Conservation (phyloP, 2,888 invertebrate species). For the Leucozona laternaria region DNA sequence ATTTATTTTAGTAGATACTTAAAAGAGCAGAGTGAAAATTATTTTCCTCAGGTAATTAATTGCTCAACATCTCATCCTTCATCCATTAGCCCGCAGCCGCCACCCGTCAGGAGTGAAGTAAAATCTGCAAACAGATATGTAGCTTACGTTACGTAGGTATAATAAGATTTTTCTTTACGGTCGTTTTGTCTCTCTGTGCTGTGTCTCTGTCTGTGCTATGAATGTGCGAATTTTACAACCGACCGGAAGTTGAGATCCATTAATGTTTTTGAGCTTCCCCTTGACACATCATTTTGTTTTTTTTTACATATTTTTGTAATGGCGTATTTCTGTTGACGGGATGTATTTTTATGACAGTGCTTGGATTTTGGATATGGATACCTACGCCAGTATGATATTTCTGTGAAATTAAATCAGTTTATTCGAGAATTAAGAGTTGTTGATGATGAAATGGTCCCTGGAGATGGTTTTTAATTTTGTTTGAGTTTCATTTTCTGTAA, state of each 20-base stretch:
- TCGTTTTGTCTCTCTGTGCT: neutral
- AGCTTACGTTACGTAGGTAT: neutral
- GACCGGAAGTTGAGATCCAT: conserved; percentile 33
- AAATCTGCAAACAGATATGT: conserved; percentile 15
- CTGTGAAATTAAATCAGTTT: conserved; percentile 30
- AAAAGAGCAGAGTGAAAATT: conserved; percentile 23
- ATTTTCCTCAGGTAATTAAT: conserved; percentile 28
- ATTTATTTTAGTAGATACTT: conserved; percentile 32
- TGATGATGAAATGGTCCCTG: conserved; percentile 11
- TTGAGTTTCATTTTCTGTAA: neutral
- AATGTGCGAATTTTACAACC: conserved; percentile 17
- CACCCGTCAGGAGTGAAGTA: neutral
- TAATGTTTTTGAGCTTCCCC: conserved; percentile 24
- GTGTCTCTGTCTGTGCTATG: neutral
- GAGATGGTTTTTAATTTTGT: conserved; percentile 20
- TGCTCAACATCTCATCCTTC: neutral
- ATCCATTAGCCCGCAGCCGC: neutral
- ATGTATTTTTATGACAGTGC: neutral
- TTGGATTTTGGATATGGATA: conserved; percentile 11
- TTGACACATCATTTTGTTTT: conserved; percentile 14
- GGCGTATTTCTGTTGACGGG: neutral
- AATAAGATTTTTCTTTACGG: conserved; percentile 7
- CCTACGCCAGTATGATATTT: conserved; percentile 18
- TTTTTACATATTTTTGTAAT: neutral
- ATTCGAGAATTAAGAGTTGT: conserved; percentile 1